These are phyloP conservation scores for Sympetrum striolatum DNA, from an alignment of 2,888 invertebrate genomes.

Conservation along the genomic window DNA sequence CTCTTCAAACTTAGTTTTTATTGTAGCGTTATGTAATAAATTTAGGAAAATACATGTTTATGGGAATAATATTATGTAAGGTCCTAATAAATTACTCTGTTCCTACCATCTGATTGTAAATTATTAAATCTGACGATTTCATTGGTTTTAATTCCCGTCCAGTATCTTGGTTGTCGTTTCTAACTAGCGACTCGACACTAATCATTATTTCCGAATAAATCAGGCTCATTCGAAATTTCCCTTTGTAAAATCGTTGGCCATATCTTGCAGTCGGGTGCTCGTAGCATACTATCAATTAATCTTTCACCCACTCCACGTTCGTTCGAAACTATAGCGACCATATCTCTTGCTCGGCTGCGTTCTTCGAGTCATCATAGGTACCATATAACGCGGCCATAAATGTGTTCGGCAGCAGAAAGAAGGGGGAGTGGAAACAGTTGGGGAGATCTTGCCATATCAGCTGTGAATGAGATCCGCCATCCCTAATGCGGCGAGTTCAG, in stretches of 20 bases:
- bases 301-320: not conserved
- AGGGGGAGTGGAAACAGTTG: not conserved
- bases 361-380: not conserved
- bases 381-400: not conserved
- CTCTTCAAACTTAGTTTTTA: no score
- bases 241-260: not conserved
- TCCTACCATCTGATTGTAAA: no score
- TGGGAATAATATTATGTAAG: no score
- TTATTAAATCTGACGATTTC: no score
- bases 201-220: no score
- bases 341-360: not conserved
- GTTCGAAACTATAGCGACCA: not conserved
- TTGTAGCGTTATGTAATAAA: no score
- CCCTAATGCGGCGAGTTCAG: constrained; percentile 38
- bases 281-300: not conserved
- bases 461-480: constrained; percentile 7
- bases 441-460: not conserved
- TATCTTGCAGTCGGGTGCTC: not conserved
- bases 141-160: no score
- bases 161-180: no score
- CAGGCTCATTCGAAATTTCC: no score
- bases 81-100: no score
- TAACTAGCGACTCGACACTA: no score
- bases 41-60: no score
- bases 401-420: not conserved